Evolutionary conservation across 2,113 vertebrate genomes (phyloP), one percentile per base, ranked within the genome.

Genomic region (Agapornis roseicollis): DNA sequence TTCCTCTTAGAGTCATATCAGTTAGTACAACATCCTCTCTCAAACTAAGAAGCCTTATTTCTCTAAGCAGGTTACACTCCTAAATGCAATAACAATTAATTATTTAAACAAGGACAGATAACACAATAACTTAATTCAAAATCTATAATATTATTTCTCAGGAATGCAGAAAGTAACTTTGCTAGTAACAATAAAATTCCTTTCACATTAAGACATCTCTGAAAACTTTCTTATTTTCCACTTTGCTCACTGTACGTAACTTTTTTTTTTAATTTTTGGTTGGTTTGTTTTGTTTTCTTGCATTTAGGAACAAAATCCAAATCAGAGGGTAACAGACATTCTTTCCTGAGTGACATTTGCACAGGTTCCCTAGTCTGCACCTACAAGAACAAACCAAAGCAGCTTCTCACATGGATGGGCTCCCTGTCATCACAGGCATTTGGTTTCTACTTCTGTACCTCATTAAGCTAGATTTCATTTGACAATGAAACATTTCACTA

Each of bases 231-330:
- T 52, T 41, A 24, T 80, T 58, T 27, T 5, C 29, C 19, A 37
- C 29, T 65, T 70, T 12, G 17, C 0, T 0, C 64, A 29, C 37
- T 29, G 16, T 3, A 60, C 23, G 12, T 53, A 47, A 58, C n/a
- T 42, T 60, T 60, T 22, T 60, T 60, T 22, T 37, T 27, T 61
- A 7, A 15, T 11, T 29, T 52, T 71, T 52, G 19, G 13, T 52
- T 52, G 10, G 9, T 52, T 22, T 49, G 33, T 23, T 66, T 61
- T 61, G 25, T 13, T 86, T 44, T 74, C 44, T 66, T 58, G 33
- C 31, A 28, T 44, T 56, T 56, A 72, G 24, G 42, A 80, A 41
- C 25, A 64, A 56, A 55, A 65, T 42, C 13, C 16, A 42, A 55
- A 56, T 35, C 17, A 33, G 44, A 49, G 17, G 28, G 42, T 33